These are phyloP conservation scores for Nyctibius grandis DNA, from an alignment of 2,797 vertebrate genomes.

Conservation along the genomic window DNA sequence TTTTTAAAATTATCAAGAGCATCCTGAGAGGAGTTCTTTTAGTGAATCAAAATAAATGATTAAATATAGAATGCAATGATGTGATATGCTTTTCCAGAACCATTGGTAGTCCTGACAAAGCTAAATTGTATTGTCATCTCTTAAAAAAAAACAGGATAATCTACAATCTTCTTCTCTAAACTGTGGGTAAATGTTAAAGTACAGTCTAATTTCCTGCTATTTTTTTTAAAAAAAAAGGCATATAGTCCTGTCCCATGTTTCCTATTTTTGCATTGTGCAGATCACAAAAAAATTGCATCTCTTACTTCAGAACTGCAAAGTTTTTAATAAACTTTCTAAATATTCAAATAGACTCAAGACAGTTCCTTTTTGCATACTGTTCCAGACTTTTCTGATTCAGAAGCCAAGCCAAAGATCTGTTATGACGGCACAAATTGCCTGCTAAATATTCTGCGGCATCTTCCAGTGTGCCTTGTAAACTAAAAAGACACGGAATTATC, in stretches of 20 bases:
- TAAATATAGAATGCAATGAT: not conserved
- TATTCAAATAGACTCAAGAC: not conserved
- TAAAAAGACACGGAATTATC: not conserved
- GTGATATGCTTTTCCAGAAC: not conserved
- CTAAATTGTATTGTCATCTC: not conserved
- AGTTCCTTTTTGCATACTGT: not conserved
- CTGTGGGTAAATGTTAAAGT: not conserved
- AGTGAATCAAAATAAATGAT: slow-evolving; percentile 12
- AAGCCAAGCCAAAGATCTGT: not conserved
- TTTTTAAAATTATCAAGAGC: slow-evolving; percentile 47
- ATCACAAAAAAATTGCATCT: not conserved
- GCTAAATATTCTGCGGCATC: not conserved
- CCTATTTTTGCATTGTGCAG: not conserved
- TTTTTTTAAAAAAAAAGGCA: not conserved
- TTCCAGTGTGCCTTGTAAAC: not conserved
- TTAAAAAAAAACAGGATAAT: not conserved
- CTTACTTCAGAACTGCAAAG: not conserved
- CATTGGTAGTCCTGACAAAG: not conserved
- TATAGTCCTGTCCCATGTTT: not conserved
- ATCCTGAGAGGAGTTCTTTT: slow-evolving; percentile 42
- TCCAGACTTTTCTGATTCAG: not conserved
- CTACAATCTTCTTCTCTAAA: not conserved
- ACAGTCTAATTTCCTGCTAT: not conserved
- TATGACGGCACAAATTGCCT: not conserved
- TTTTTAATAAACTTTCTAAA: not conserved